Percentiles rank a stretch among this genome's conserved stretches.
Evolutionary conservation across 2,113 vertebrate species (phyloP).

Genomic region (Bubo scandiacus): DNA sequence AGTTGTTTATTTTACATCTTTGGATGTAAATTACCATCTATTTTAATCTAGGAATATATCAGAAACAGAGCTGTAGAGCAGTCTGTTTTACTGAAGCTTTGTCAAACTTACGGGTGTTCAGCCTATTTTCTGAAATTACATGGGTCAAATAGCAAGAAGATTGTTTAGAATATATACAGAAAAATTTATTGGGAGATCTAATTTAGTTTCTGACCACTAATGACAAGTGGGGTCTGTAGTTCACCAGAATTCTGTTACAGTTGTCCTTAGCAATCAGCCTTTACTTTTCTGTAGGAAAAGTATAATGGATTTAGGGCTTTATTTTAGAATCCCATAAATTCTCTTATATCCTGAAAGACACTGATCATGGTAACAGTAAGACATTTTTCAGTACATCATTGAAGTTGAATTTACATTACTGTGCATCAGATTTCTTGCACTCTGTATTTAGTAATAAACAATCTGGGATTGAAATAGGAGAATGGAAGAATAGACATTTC

Average conservation of each 20-base stretch:
- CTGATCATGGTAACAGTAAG: constrained; percentile 17
- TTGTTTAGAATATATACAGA: constrained; percentile 60
- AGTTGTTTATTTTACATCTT: constrained; percentile 68
- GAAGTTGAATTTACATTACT: constrained; percentile 48
- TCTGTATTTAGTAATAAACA: constrained; percentile 59
- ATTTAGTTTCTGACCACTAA: constrained; percentile 67
- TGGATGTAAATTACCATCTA: constrained; percentile 59
- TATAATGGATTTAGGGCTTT: constrained; percentile 34
- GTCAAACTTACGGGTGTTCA: constrained; percentile 2
- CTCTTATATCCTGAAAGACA: constrained; percentile 42
- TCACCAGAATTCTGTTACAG: constrained; percentile 24
- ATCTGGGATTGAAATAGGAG: not conserved
- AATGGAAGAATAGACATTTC: not conserved
- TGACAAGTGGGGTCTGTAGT: constrained; percentile 42
- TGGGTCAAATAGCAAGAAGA: constrained; percentile 68
- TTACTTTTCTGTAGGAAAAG: constrained; percentile 24
- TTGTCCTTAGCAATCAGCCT: constrained; percentile 58
- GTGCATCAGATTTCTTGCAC: constrained; percentile 43
- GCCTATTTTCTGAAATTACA: constrained; percentile 65
- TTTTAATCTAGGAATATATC: constrained; percentile 64
- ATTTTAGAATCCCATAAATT: constrained; percentile 45
- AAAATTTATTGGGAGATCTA: constrained; percentile 45
- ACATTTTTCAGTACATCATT: constrained; percentile 23
- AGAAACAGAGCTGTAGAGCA: constrained; percentile 34
- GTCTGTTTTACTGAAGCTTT: constrained; percentile 34